phyloP scores from a whole-genome alignment of 2,888 invertebrate species.

The Mythimna albipuncta region DNA sequence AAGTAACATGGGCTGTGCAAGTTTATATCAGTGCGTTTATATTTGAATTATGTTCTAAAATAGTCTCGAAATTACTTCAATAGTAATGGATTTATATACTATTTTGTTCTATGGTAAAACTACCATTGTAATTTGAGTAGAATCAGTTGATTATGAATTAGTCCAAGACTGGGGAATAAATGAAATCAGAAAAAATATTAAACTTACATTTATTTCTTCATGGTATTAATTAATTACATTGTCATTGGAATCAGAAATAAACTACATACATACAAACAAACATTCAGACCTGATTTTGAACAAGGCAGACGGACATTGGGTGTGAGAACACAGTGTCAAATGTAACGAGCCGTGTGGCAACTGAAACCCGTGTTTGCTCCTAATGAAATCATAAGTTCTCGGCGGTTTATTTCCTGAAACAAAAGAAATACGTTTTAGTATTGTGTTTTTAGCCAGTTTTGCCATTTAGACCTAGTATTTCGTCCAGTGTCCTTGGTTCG shows the following conservation, averaged over 20 bases:
- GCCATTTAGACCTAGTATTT: too few relatives aligned
- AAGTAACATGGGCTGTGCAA: constrained; percentile 27
- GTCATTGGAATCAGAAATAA: constrained; percentile 84
- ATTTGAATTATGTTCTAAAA: constrained; percentile 44
- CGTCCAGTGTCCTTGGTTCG: too few relatives aligned
- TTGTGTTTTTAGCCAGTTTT: background rate
- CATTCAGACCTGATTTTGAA: constrained; percentile 84
- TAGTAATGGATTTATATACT: constrained; percentile 46
- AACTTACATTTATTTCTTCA: constrained; percentile 85
- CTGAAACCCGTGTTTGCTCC: constrained; percentile 76
- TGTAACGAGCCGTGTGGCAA: constrained; percentile 65
- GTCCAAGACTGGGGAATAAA: constrained; percentile 74
- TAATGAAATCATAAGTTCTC: constrained; percentile 60
- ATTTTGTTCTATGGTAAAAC: constrained; percentile 48
- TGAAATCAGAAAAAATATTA: constrained; percentile 82
- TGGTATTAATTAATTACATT: constrained; percentile 82
- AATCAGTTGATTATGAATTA: constrained; percentile 44
- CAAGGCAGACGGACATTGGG: constrained; percentile 81
- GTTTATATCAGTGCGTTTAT: constrained; percentile 42
- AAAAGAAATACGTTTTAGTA: constrained; percentile 55
- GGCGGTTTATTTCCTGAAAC: constrained; percentile 84
- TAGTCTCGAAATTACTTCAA: constrained; percentile 46
- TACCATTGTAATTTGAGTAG: constrained; percentile 46
- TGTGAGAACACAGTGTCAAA: constrained; percentile 70
- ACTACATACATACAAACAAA: constrained; percentile 83